phyloP scores from a whole-genome alignment of 1,140 invertebrate genomes.

The Pectinophora gossypiella region DNA sequence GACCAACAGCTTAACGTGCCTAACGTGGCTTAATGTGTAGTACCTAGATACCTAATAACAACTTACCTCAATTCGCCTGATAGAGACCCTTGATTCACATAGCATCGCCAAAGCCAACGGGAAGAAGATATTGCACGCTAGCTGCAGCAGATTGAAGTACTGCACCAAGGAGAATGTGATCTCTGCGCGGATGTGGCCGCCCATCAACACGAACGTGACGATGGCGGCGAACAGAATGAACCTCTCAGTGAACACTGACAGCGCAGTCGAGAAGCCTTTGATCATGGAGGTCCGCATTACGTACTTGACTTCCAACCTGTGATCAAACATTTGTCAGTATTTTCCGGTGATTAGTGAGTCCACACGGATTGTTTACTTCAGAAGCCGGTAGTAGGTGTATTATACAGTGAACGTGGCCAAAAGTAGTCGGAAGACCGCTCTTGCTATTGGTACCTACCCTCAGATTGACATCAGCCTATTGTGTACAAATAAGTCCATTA shows the following conservation, averaged over 20 bases:
- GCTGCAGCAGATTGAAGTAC: constrained; percentile 83
- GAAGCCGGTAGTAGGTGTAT: too few relatives aligned
- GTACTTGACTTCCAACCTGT: constrained; percentile 80
- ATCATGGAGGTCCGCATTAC: constrained; percentile 83
- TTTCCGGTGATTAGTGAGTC: too few relatives aligned
- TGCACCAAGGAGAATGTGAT: constrained; percentile 85
- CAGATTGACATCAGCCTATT: too few relatives aligned
- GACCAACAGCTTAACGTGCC: too few relatives aligned
- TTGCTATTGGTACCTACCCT: too few relatives aligned
- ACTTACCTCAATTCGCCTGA: constrained; percentile 78
- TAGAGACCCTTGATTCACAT: constrained; percentile 79
- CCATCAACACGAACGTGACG: constrained; percentile 79
- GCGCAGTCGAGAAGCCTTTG: constrained; percentile 81
- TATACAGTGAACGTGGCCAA: too few relatives aligned
- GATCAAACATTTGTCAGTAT: constrained; percentile 9
- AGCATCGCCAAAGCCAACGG: constrained; percentile 78
- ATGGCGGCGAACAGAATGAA: constrained; percentile 84
- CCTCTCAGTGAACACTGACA: constrained; percentile 82
- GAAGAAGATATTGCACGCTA: constrained; percentile 84
- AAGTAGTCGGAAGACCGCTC: too few relatives aligned
- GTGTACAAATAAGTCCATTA: too few relatives aligned
- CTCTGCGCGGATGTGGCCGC: constrained; percentile 79
- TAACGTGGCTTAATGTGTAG: too few relatives aligned
- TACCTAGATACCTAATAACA: background rate
- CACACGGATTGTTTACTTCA: too few relatives aligned